Base-by-base conservation (phyloP, 37 sponge, comb jelly and placozoan genomes). In the Bolinopsis microptera region DNA sequence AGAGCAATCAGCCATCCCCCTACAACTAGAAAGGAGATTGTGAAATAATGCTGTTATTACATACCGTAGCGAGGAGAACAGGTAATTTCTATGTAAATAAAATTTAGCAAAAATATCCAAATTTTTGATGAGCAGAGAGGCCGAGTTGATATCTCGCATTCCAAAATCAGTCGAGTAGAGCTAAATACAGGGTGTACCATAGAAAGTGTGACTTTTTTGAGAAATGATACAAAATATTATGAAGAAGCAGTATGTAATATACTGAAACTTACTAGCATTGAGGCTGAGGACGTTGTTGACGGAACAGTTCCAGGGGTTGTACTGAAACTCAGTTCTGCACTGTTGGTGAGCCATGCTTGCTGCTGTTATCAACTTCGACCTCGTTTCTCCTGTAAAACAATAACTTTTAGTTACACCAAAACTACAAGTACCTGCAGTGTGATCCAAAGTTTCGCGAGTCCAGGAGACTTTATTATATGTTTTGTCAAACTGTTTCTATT, bases 321-420 rank as follows among this genome's bases (percentile, higher is more conserved):
- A 86, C 61, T 41, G 32, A 48, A 86, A 86, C 35, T 86, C 90
- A 9, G 34, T 48, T 40, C 39, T 22, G 30, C 90, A 86, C 26
- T 86, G 38, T 27, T 22, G 9, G 61, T 41, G 90, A 24, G 90
- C 90, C 90, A 86, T 86, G 0, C 24, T 38, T 86, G 90, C 90
- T 21, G 90, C 90, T 36, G 27, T 40, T 2, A 22, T 27, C 90
- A 86, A 27, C 90, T 86, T 86, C 30, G n/a, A n/a, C 36, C 36
- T 13, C n/a, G 90, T 86, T 8, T 86, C 90, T 40, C 90, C 90
- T 86, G 83, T 36, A 33, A 18, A 61, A 18, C 18, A 18, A 61
- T 9, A 61, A 61, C 18, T 21, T 61, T 61, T 18, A 61, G 68
- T 18, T 9, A 21, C 68, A 21, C 9, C 18, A 61, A 61, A 61